Evolutionary conservation across 2,888 invertebrate genomes (phyloP), one percentile per base, ranked within the genome.

Genomic region (Pemphredon lugubris): DNA sequence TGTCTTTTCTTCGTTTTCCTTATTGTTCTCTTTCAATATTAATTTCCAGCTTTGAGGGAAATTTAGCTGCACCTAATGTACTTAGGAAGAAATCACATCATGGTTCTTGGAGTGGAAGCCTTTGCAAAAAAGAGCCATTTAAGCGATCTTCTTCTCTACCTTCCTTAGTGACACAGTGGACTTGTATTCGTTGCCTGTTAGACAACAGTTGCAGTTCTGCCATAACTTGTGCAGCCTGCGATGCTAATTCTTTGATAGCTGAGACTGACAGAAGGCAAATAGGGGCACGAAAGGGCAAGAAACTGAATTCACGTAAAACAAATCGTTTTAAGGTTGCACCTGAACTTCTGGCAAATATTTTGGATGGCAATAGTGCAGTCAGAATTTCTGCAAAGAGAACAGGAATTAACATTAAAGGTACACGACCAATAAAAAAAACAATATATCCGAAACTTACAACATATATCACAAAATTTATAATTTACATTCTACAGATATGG

Each of bases 211-310:
- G 87, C 77, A 92, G 92, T 6, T 92, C 92, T 16, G 91, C 92
- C 60, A 91, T 92, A 0, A 91, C 93, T 76, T 96, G 96, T 88
- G 94, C 94, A 81, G 94, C 95, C 3, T 96, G 96, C 81, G 92
- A 95, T 81, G 93, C 94, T 0, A 87, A 84, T 79, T 88, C 87
- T 16, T 84, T 84, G n/a, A 86, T 87, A 75, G 83, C 84, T 3
- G 82, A 86, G 64, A 85, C 82, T 16, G 85, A 88, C 66, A 86
- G 84, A 21, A 85, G 84, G 48, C 84, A 88, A 55, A 84, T 89
- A 39, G 89, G 89, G 30, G 88, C 85, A 5, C 82, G 89, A 58
- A 88, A 86, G 60, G 87, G 88, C 13, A 86, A 86, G 67, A 82
- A 86, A 65, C 79, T 87, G 30, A 82, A 83, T 70, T 76, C 77